Evolutionary conservation across 2,888 invertebrate genomes (phyloP).

Genomic region (Leptopilina syphax): DNA sequence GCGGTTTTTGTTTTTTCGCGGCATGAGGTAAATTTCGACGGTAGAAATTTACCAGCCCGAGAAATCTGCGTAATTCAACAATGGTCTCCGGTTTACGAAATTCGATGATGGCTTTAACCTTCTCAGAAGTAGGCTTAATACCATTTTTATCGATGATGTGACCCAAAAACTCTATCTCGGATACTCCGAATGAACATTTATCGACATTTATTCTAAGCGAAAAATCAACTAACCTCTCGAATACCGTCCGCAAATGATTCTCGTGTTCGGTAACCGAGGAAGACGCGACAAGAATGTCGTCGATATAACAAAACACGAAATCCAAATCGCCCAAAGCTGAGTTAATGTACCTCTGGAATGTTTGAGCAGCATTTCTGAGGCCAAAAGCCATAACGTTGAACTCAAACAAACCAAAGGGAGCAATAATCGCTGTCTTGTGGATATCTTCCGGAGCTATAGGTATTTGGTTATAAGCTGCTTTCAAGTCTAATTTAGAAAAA

Average conservation of each 20-base stretch:
- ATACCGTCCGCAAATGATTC: constrained; percentile 38
- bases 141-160: constrained; percentile 54
- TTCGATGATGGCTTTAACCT: constrained; percentile 63
- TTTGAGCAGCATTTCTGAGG: no score
- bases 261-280: constrained; percentile 39
- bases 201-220: constrained; percentile 27
- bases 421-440: no score
- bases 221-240: constrained; percentile 4
- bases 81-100: constrained; percentile 52
- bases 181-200: constrained; percentile 36
- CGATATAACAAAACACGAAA: no score
- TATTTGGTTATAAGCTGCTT: no score
- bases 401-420: no score
- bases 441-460: no score
- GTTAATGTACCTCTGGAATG: no score
- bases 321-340: no score
- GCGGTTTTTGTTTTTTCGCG: constrained; percentile 51
- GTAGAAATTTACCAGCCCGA: constrained; percentile 47
- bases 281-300: not conserved
- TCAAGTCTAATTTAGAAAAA: no score
- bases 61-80: constrained; percentile 46
- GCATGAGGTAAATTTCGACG: constrained; percentile 45
- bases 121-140: constrained; percentile 65
- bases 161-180: constrained; percentile 49
- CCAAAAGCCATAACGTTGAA: no score